Evolutionary conservation across 2,888 invertebrate genomes (phyloP), one percentile per base, ranked within the genome.

Genomic region (Scrobipalpa atriplicella): DNA sequence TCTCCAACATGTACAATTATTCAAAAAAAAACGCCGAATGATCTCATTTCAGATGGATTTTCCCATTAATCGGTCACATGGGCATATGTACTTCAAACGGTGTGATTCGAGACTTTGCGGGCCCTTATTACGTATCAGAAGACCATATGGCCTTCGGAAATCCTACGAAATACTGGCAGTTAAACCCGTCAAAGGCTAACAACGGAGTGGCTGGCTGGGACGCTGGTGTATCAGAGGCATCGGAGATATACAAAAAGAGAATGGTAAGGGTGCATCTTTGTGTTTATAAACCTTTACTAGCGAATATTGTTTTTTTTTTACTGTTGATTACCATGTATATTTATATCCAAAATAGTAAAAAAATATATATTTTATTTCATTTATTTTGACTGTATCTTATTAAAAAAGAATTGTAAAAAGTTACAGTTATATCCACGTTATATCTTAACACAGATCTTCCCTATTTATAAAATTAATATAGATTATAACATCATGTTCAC

Each of bases 31-130:
- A 52, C 11, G 52, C 11, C 19, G 41, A 47, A 29, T 29, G 29
- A 29, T 58, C 29, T 47, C 52, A n/a, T 86, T 93, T 41, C 83
- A 97, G 97, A 80, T 99, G 99, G 98, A 87, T 99, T 21, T 95
- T 99, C 73, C 99, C 99, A n/a, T 94, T 99, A 72, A 96, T 99
- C 75, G 99, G 99, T 0, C 99, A 99, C 84, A 99, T 99, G 98
- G 99, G 99, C 6, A 98, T 99, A 73, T 96, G 96, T 64, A 95
- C 95, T 69, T 97, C 98, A 0, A 94, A 94, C 70, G 98, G 99
- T 9, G 94, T 99, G 0, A 99, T 99, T 69, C 93, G 99, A 71
- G 99, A 99, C 87, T 99, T 99, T 94, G 99, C 99, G 51, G 99
- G 99, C 0, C 98, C 99, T 0, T 99, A 99, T 86, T 96, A 94